A percentile compares a stretch with the other conserved stretches of the same genome.
Conservation (phyloP, 2,797 vertebrate species). For the Anguilla anguilla region DNA sequence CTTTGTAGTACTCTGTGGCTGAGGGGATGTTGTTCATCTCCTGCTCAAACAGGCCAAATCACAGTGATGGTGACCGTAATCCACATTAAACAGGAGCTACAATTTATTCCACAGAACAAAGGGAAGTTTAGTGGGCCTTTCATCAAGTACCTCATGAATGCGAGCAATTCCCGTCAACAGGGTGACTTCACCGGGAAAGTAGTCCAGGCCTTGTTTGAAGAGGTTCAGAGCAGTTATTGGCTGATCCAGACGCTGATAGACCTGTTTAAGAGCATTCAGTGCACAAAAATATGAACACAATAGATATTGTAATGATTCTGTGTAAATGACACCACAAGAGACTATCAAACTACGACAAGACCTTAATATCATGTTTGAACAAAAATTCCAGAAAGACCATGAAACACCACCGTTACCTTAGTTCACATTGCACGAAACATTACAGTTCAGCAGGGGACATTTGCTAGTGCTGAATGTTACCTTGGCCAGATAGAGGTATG, state of each 20-base stretch:
- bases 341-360: not conserved
- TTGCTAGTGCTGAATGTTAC: slow-evolving; percentile 60
- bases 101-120: not conserved
- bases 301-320: not conserved
- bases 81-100: not conserved
- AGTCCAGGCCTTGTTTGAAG: slow-evolving; percentile 94
- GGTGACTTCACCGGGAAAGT: slow-evolving; percentile 92
- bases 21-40: slow-evolving; percentile 91
- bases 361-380: not conserved
- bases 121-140: not conserved
- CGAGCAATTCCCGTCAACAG: slow-evolving; percentile 93
- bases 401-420: not conserved
- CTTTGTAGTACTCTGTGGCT: slow-evolving; percentile 93
- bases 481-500: slow-evolving; percentile 92
- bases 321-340: not conserved
- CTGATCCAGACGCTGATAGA: slow-evolving; percentile 94
- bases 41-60: slow-evolving; percentile 61
- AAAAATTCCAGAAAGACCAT: not conserved
- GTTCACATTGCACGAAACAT: not conserved
- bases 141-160: slow-evolving; percentile 84
- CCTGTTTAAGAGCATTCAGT: slow-evolving; percentile 67
- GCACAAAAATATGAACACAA: not conserved
- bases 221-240: slow-evolving; percentile 91
- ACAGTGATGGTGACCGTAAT: not conserved
- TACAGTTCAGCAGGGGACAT: not conserved